These are phyloP conservation scores for Caenorhabditis panamensis DNA, from an alignment of 2,888 invertebrate genomes.

Conservation along the genomic window DNA sequence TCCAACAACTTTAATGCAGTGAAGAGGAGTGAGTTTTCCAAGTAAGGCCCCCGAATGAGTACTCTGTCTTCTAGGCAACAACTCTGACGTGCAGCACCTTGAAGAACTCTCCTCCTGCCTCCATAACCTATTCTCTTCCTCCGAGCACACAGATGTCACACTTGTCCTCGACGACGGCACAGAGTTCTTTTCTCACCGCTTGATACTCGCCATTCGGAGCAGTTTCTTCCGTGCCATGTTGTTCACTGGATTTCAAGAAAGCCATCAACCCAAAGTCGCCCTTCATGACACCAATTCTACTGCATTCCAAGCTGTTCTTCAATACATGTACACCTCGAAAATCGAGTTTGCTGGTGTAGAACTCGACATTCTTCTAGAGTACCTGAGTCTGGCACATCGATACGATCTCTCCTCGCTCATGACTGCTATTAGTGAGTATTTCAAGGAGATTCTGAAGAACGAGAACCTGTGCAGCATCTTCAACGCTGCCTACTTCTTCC, in stretches of 20 bases:
- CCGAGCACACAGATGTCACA: conserved; percentile 92
- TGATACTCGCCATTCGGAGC: conserved; percentile 94
- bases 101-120: conserved; percentile 90
- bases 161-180: conserved; percentile 86
- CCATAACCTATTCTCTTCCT: conserved; percentile 89
- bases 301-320: conserved; percentile 67
- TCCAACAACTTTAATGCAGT: conserved; percentile 54
- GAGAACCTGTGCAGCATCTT: conserved; percentile 95
- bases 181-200: conserved; percentile 86
- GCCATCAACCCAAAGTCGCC: conserved; percentile 86
- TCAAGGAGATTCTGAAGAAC: conserved; percentile 89
- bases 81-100: conserved; percentile 86
- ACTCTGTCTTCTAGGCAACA: conserved; percentile 1
- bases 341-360: conserved; percentile 83
- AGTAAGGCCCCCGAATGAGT: not conserved
- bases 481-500: conserved; percentile 90
- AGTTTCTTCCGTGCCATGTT: conserved; percentile 91
- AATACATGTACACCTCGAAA: conserved; percentile 87
- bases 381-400: conserved; percentile 92
- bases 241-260: conserved; percentile 85
- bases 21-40: conserved; percentile 16
- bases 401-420: conserved; percentile 95
- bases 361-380: conserved; percentile 84
- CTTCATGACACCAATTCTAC: conserved; percentile 70
- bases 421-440: conserved; percentile 92